These are phyloP conservation scores for Sarcophaga bullata DNA, from an alignment of 1,140 invertebrate genomes.

Conservation along the genomic window DNA sequence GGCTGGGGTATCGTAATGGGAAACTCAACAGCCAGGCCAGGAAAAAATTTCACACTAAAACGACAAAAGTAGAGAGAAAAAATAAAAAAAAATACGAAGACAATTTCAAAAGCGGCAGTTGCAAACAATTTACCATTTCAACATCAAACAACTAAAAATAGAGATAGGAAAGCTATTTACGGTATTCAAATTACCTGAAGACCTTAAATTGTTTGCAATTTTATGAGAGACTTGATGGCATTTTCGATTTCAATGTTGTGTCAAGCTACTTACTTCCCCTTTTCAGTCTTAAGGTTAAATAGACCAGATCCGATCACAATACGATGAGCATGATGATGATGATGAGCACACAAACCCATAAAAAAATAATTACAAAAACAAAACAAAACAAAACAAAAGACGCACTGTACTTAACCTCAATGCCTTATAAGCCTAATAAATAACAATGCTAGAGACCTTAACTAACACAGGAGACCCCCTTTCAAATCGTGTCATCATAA, in stretches of 20 bases:
- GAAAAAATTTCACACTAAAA: neutral
- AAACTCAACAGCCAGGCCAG: neutral
- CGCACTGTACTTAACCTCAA: no score
- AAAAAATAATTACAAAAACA: no score
- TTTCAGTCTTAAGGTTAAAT: neutral
- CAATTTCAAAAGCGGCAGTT: neutral
- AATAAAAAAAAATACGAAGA: neutral
- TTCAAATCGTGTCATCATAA: no score
- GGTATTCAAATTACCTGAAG: constrained; percentile 6
- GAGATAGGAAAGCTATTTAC: neutral
- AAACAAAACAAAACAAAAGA: no score
- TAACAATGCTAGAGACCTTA: no score
- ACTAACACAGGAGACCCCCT: no score
- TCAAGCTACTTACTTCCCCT: neutral
- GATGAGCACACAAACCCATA: no score
- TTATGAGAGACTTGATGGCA: neutral
- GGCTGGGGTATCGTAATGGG: neutral
- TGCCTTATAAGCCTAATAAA: no score
- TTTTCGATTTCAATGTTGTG: neutral
- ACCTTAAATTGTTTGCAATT: neutral
- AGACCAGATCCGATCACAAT: neutral
- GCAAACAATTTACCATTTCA: neutral
- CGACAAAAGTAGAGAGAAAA: neutral
- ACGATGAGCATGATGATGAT: no score
- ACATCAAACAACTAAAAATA: neutral